Base-by-base conservation (phyloP, 53 echinoderm and acorn worm genomes). In the Astropecten irregularis region DNA sequence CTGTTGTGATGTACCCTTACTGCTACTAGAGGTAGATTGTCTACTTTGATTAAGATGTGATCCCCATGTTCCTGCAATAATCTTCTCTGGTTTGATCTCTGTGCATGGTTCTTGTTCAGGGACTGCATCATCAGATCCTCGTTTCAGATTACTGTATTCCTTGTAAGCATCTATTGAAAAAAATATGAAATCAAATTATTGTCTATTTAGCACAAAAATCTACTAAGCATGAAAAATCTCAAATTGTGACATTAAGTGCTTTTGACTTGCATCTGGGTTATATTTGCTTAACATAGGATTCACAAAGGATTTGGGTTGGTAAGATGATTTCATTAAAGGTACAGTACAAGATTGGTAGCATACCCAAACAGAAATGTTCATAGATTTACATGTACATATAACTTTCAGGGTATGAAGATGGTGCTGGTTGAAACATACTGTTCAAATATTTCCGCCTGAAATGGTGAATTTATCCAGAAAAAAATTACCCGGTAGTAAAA, bases 41-140 rank as follows among this genome's bases (percentile, higher is more conserved):
- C 51, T 49, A 54, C 29, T 68, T 63, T 87, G 91, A 63, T 93
- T 95, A 38, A 95, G 89, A 63, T 95, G 95, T 13, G 73, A 20
- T 29, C 95, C 95, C 95, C 95, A 95, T 8, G 91, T 83, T 23
- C 90, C 88, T 59, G 60, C 48, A 18, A 73, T 6, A 32, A 29
- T 53, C 35, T 50, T 53, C 13, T 56, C 65, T 2, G 61, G 3
- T 35, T 62, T 7, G 29, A 39, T 31, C 55, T 26, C 66, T 9
- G 9, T 20, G 42, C n/a, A 34, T 3, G 29, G 5, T 11, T 18
- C 14, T 20, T 32, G 10, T 38, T 34, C 13, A n/a, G 42, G n/a
- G 18, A 4, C 6, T 40, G 44, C 3, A 37, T 35, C 46, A 39
- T 53, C 67, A 15, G 49, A n/a, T 25, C 53, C 36, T 32, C 56